Evolutionary conservation across 1,140 invertebrate genomes (phyloP).

Genomic region (Agrypnia vestita): DNA sequence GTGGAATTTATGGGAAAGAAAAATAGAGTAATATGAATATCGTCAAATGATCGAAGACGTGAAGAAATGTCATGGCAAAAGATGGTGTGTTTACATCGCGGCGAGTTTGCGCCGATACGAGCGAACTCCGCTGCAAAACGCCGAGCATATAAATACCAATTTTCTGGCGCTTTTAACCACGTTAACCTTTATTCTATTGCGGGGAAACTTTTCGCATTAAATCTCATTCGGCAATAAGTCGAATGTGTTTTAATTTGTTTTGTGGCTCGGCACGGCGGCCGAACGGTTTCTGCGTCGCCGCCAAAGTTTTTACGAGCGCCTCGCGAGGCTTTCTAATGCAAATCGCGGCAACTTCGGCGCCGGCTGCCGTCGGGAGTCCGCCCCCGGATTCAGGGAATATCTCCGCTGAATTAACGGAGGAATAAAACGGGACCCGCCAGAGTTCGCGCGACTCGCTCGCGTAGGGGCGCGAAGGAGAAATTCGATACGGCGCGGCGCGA

Average conservation of each 20-base stretch:
- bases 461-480: too few relatives aligned
- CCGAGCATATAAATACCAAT: background rate
- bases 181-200: slow-evolving; percentile 38
- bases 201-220: slow-evolving; percentile 52
- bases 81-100: too few relatives aligned
- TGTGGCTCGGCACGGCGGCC: slow-evolving; percentile 27
- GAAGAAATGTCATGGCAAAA: too few relatives aligned
- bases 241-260: slow-evolving; percentile 58
- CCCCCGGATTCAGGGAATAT: slow-evolving; percentile 2
- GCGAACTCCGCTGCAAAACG: too few relatives aligned
- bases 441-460: too few relatives aligned
- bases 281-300: slow-evolving; percentile 31
- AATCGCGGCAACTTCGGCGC: slow-evolving; percentile 48
- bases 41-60: background rate
- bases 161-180: slow-evolving; percentile 30
- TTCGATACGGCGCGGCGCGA: too few relatives aligned
- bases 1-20: background rate
- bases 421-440: too few relatives aligned
- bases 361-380: slow-evolving; percentile 32
- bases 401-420: background rate
- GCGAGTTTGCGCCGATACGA: too few relatives aligned
- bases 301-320: slow-evolving; percentile 52
- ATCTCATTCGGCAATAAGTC: slow-evolving; percentile 53
- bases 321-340: slow-evolving; percentile 55
- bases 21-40: background rate